Base-by-base conservation (phyloP, 2,797 vertebrate genomes). In the Enteromius paludinosus region DNA sequence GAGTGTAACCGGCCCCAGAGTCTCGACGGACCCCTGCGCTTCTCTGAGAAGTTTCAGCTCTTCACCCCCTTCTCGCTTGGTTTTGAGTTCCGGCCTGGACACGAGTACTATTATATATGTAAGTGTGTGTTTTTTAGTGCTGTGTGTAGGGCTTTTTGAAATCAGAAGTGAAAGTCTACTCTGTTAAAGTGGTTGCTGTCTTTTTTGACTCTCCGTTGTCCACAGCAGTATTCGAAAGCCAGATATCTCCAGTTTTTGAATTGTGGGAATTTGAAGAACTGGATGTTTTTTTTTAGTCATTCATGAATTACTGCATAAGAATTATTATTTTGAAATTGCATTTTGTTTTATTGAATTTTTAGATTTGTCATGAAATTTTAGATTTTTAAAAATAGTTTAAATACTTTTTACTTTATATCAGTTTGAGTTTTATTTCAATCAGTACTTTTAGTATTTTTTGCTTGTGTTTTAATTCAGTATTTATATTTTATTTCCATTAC, bases 41-140 rank as follows among this genome's bases (percentile, higher is more conserved):
- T 99, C 91, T 98, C 97, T 0, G 98, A 99, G 93, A 99, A 99
- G 92, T 98, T 99, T 92, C 97, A 99, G 93, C 97, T 98, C 92
- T 99, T 98, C 95, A 99, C 97, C 0, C 97, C 98, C 47, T 99
- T 99, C 94, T 99, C 97, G 1, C 93, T 98, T 91, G 97, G 97
- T 85, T 99, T 98, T 3, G 97, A 99, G 94, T 99, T 99, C 94
- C 93, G 97, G 17, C 97, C 98, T 0, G 97, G 98, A 78, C 96
- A 98, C 3, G 97, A 98, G 90, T 99, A 99, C 88, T 99, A 98
- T 91, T 99, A 99, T 91, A 98, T 98, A 93, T 99, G 98, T 99
- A 93, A 94, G 98, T 96, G 59, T 73, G 25, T 8, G 8, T 54
- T 78, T 30, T 54, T 7, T 35, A 25, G 10, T 35, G 6, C 11